These are phyloP conservation scores for Holothuria scabra DNA, from an alignment of 53 echinoderm and acorn worm species.

Conservation along the genomic window DNA sequence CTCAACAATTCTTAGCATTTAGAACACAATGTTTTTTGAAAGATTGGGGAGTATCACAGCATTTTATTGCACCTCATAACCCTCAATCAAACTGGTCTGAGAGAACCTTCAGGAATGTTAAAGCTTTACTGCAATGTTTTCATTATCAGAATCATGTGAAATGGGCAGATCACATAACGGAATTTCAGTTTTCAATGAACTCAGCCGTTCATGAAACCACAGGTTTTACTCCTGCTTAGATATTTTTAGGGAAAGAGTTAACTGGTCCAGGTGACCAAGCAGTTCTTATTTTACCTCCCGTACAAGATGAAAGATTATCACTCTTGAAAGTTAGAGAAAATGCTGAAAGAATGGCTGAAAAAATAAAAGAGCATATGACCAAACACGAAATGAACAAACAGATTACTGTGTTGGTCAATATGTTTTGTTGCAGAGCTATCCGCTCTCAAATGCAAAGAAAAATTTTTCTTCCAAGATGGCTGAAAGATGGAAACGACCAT, in stretches of 20 bases:
- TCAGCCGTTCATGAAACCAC: constrained; percentile 59
- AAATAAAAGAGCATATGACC: constrained; percentile 48
- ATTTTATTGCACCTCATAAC: constrained; percentile 64
- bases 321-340: constrained; percentile 3
- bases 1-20: constrained; percentile 52
- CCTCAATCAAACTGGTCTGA: constrained; percentile 71
- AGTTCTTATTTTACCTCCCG: constrained; percentile 11
- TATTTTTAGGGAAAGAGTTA: too few species aligned
- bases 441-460: not conserved
- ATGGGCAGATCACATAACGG: constrained; percentile 64
- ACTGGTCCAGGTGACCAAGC: constrained; percentile 3
- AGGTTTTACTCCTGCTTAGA: too few species aligned
- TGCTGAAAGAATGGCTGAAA: not conserved
- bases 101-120: constrained; percentile 60
- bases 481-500: constrained; percentile 51
- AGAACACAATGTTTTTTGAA: constrained; percentile 1
- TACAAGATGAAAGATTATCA: constrained; percentile 11
- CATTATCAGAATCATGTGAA: too few species aligned
- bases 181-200: constrained; percentile 61
- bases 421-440: constrained; percentile 54
- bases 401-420: too few species aligned
- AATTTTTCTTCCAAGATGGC: constrained; percentile 12
- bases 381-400: constrained; percentile 39
- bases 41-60: constrained; percentile 64
- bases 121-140: constrained; percentile 64